Evolutionary conservation across 2,888 invertebrate genomes (phyloP), one percentile per base, ranked within the genome.

Genomic region (Erpobdella octoculata): DNA sequence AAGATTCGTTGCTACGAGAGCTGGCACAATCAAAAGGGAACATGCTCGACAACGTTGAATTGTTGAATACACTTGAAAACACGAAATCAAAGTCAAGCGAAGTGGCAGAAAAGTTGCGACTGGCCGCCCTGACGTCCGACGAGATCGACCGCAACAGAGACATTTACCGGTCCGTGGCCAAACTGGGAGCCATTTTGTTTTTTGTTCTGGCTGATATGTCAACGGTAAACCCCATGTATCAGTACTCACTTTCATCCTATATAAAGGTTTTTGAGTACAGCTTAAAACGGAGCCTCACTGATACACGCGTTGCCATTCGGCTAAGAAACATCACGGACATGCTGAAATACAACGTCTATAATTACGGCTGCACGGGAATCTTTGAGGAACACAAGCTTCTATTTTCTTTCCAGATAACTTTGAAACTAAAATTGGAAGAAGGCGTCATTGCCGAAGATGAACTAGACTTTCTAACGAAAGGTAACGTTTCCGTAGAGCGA

Each of bases 181-280:
- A 88, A 77, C 87, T 93, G 70, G 93, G 93, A 6, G 92, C 93
- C 5, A 89, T 93, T 69, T 85, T 94, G 66, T 94, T 93, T 84
- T 94, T 93, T 81, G 91, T 93, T 0, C 84, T 94, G 31, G 89
- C 91, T 0, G 92, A 93, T 80, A 91, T 94, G 91, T 89, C 92
- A 0, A 87, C 87, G 0, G 90, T 94, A 2, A 92, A 91, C 82
- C 84, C 87, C 41, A 93, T 94, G 93, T 94, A 94, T 81, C 93
- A 93, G 79, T 93, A 93, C 82, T 92, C 93, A 0, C 84, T 94
- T 71, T 88, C 87, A 0, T 89, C 92, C 0, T 94, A 93, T 79
- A 85, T 93, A 37, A 90, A 90, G 76, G 90, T 93, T 0, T 72
- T 72, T n/a, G 68, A 72, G 33, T 58, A 38, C 25, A 90, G 93